Evolutionary conservation across 2,113 vertebrate genomes (phyloP), one percentile per base, ranked within the genome.

Genomic region (Nycticebus coucang): DNA sequence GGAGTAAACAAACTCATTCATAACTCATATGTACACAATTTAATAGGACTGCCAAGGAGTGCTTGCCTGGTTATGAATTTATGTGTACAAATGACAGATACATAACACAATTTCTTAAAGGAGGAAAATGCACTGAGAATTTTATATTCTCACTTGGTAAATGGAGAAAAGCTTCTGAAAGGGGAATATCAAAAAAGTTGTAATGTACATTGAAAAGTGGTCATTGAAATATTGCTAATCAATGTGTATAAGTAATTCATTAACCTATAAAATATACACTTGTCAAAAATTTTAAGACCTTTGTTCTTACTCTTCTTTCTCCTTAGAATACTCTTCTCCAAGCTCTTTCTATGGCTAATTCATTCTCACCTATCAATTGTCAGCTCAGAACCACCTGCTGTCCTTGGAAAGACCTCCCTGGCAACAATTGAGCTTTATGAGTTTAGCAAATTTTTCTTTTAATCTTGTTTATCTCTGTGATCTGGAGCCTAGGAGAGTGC

Each of bases 61-160:
- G 57, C 74, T 95, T 74, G 26, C 78, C 97, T 89, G n/a, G 85
- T 97, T 98, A 83, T 96, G 90, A 96, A 96, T 98, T 94, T 97
- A 71, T 97, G n/a, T 84, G 45, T 89, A 75, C 82, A 92, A 97
- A 94, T 95, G 88, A 83, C 91, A 97, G 96, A 87, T 78, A 81
- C 37, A 87, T 95, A 97, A 92, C 17, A 68, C 80, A 89, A 50
- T 95, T 97, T 96, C 75, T 97, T 97, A 93, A 96, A 97, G 72
- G 37, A 96, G 77, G 66, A 97, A 89, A 94, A 66, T 14, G 19
- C 30, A 64, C 88, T 72, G 93, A 79, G 59, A 97, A 84, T 97
- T 94, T 98, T 94, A 19, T 87, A 1, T 74, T 75, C 95, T 77
- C 12, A 59, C 28, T 35, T 96, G 55, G 30, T 95, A 81, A 93